Percentiles rank a stretch among this genome's conserved stretches.
Evolutionary conservation across 2,797 vertebrate genomes (phyloP).

Genomic region (Danionella dracula): DNA sequence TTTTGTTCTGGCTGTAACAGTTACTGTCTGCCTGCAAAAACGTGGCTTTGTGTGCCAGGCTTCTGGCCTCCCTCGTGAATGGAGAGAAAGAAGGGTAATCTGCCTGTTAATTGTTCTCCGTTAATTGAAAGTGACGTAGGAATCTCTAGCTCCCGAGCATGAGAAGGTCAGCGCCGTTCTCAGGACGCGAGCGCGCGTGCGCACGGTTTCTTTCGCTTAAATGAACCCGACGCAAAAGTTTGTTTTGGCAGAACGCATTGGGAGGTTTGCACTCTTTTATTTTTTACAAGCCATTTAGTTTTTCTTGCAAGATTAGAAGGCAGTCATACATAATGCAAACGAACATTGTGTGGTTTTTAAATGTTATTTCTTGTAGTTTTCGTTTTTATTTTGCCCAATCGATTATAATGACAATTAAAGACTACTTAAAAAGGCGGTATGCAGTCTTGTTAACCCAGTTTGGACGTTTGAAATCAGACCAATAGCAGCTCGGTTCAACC

Average conservation of each 20-base stretch:
- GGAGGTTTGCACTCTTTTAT: background rate
- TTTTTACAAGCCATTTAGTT: background rate
- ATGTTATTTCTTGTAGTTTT: background rate
- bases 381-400: background rate
- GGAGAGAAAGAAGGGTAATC: slow-evolving; percentile 72
- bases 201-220: background rate
- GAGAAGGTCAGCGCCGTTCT: slow-evolving; percentile 55
- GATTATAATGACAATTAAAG: too few species aligned
- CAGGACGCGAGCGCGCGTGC: slow-evolving; percentile 37
- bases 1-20: slow-evolving; percentile 66
- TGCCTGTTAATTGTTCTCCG: slow-evolving; percentile 86
- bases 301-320: background rate
- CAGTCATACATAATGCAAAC: background rate
- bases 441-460: too few species aligned
- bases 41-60: slow-evolving; percentile 64
- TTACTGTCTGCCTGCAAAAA: slow-evolving; percentile 64
- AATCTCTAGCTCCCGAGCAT: slow-evolving; percentile 73
- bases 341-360: background rate
- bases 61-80: slow-evolving; percentile 60
- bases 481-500: too few species aligned
- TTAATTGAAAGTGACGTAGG: slow-evolving; percentile 91
- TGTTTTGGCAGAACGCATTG: background rate
- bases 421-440: too few species aligned
- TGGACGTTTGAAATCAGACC: too few species aligned
- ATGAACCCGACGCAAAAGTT: background rate